Evolutionary conservation across 2,888 invertebrate genomes (phyloP).

Genomic region (Diplazon laetatorius): DNA sequence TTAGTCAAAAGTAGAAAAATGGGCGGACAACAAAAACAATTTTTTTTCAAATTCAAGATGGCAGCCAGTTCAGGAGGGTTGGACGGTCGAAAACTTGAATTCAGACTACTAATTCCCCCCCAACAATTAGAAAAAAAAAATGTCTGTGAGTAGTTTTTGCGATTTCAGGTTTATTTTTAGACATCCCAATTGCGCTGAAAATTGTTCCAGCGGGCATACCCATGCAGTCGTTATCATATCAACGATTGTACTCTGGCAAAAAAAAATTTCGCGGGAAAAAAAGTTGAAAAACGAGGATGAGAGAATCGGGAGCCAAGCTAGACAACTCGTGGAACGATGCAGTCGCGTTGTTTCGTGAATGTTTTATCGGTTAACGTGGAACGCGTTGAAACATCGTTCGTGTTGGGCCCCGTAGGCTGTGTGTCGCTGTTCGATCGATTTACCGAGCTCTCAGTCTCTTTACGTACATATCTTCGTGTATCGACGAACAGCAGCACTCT

Average conservation of each 20-base stretch:
- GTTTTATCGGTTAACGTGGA: conserved; percentile 19
- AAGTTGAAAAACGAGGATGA: not conserved
- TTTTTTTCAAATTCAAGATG: no score
- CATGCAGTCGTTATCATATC: not conserved
- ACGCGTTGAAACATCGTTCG: not conserved
- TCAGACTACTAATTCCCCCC: no score
- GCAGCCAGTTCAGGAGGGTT: no score
- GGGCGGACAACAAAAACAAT: no score
- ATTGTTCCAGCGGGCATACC: no score
- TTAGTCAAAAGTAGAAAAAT: no score
- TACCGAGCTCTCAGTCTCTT: conserved; percentile 44
- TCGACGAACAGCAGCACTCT: conserved; percentile 57
- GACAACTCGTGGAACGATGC: not conserved
- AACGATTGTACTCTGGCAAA: conserved; percentile 5
- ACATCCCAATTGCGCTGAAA: no score
- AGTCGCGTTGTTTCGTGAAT: conserved; percentile 13
- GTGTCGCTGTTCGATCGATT: conserved; percentile 58
- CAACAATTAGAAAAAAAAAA: no score
- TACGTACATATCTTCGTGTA: conserved; percentile 41
- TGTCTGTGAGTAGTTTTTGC: no score
- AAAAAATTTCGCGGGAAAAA: not conserved
- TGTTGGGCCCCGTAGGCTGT: conserved; percentile 20
- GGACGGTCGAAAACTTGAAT: no score
- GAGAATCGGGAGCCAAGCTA: not conserved
- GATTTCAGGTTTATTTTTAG: no score